Percentiles rank a stretch among this genome's conserved stretches.
These are phyloP conservation scores for Eristalis tenax DNA, from an alignment of 2,888 invertebrate species.

Conservation along the genomic window DNA sequence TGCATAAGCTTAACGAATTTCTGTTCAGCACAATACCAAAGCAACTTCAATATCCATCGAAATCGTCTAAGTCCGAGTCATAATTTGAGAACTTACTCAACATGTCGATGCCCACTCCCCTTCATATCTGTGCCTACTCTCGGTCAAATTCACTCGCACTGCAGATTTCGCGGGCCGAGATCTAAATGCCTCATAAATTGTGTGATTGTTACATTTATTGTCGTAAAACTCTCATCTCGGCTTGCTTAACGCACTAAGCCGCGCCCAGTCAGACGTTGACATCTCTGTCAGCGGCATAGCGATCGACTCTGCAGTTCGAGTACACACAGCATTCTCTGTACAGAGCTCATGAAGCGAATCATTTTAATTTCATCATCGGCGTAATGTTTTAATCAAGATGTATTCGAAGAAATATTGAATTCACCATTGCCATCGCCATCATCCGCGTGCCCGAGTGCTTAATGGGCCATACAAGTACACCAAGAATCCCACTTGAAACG, in stretches of 20 bases:
- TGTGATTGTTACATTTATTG: constrained; percentile 55
- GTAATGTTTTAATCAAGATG: constrained; percentile 65
- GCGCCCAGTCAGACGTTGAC: constrained; percentile 56
- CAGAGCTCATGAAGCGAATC: constrained; percentile 57
- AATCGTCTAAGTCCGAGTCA: background rate
- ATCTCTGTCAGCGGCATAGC: constrained; percentile 43
- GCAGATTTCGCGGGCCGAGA: background rate
- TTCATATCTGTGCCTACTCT: background rate
- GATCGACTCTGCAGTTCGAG: background rate
- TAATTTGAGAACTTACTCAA: background rate
- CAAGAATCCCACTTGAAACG: constrained; percentile 38
- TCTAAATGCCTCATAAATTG: constrained; percentile 46
- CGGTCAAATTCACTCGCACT: background rate
- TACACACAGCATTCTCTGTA: constrained; percentile 3
- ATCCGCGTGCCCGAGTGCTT: constrained; percentile 28
- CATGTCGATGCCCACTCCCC: background rate
- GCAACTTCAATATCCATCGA: background rate
- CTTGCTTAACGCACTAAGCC: constrained; percentile 41
- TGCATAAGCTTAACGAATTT: background rate
- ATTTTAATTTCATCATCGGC: constrained; percentile 52
- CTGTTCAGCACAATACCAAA: background rate
- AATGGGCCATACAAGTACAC: constrained; percentile 36
- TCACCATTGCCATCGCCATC: constrained; percentile 11
- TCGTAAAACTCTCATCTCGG: constrained; percentile 41
- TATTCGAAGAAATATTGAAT: constrained; percentile 49